These are phyloP conservation scores for Blastobasis lacticolella DNA, from an alignment of 2,888 invertebrate species.

Conservation along the genomic window DNA sequence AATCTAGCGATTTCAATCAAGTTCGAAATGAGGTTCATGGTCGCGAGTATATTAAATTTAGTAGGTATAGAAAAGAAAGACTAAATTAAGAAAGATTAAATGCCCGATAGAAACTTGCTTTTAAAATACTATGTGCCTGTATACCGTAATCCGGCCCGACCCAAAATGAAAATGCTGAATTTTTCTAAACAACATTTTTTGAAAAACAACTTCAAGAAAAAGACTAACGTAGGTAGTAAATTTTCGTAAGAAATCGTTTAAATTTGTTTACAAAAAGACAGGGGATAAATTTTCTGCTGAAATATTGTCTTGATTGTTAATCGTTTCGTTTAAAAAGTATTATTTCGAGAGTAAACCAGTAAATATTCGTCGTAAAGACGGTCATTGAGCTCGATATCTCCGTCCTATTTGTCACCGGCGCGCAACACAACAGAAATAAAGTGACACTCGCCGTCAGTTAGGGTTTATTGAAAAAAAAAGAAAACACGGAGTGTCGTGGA, in stretches of 20 bases:
- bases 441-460: slow-evolving; percentile 26
- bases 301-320: slow-evolving; percentile 37
- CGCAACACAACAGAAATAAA: slow-evolving; percentile 26
- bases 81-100: no score
- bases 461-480: slow-evolving; percentile 32
- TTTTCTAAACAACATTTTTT: no score
- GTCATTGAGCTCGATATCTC: slow-evolving; percentile 39
- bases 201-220: slow-evolving; percentile 9
- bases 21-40: no score
- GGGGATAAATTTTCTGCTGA: slow-evolving; percentile 39
- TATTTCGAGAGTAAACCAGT: slow-evolving; percentile 20
- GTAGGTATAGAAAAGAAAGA: no score
- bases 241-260: slow-evolving; percentile 23
- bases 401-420: slow-evolving; percentile 34
- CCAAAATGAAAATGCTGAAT: no score
- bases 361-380: slow-evolving; percentile 27
- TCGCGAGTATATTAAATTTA: no score
- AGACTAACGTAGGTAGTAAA: slow-evolving; percentile 20
- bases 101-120: no score
- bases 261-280: slow-evolving; percentile 30
- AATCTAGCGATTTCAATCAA: no score
- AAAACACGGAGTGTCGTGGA: slow-evolving; percentile 17
- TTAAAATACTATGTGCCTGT: no score
- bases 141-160: no score
- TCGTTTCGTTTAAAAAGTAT: slow-evolving; percentile 36